Evolutionary conservation across 2,797 vertebrate species (phyloP).

Genomic region (Urosaurus nigricauda): DNA sequence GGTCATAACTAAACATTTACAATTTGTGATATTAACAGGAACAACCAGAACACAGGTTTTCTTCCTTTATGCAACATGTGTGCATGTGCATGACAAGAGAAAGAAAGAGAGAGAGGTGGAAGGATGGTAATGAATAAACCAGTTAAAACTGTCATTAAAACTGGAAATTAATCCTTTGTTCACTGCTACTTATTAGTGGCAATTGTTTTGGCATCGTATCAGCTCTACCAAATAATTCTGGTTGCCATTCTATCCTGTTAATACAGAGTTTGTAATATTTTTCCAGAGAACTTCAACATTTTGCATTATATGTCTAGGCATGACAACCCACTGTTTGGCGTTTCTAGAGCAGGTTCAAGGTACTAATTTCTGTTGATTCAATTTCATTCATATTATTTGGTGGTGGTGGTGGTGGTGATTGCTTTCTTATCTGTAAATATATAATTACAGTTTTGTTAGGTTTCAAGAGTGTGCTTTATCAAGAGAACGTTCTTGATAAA

Average conservation of each 20-base stretch:
- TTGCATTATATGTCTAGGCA: background rate
- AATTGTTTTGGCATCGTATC: slow-evolving; percentile 66
- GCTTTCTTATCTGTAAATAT: background rate
- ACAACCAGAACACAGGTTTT: slow-evolving; percentile 71
- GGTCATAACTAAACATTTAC: slow-evolving; percentile 94
- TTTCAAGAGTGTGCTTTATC: background rate
- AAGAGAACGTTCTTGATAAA: background rate
- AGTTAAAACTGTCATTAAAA: slow-evolving; percentile 39
- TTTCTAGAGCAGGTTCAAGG: background rate
- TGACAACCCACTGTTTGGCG: background rate
- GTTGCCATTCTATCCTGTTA: background rate
- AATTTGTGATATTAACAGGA: slow-evolving; percentile 93
- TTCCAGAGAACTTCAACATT: background rate
- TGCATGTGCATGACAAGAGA: slow-evolving; percentile 53
- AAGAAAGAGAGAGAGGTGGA: slow-evolving; percentile 22
- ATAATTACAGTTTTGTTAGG: background rate
- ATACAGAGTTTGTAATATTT: background rate
- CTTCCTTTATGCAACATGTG: slow-evolving; percentile 52
- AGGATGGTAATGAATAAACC: slow-evolving; percentile 5
- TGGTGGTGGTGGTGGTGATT: background rate
- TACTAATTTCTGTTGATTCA: background rate
- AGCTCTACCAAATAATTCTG: slow-evolving; percentile 37
- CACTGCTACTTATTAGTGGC: slow-evolving; percentile 22
- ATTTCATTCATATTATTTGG: background rate
- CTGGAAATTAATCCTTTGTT: background rate